Evolutionary conservation across 2,888 invertebrate genomes (phyloP).

Genomic region (Coleophora flavipennella): DNA sequence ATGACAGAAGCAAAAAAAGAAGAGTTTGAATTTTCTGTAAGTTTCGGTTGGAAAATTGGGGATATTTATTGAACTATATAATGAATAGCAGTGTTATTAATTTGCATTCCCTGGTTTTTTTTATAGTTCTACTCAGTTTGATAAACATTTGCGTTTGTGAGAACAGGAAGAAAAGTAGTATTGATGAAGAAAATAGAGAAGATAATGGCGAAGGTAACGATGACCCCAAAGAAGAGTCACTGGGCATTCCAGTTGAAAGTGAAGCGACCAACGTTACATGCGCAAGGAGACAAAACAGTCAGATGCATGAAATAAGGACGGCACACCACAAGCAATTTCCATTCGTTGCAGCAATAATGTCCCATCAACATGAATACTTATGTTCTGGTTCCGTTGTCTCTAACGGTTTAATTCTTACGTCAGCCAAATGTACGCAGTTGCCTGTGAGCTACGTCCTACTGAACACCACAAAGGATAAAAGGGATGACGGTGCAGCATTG

Average conservation of each 20-base stretch:
- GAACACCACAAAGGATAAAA: slow-evolving; percentile 45
- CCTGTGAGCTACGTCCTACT: slow-evolving; percentile 43
- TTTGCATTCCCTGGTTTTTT: slow-evolving; percentile 28
- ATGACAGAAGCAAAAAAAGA: slow-evolving; percentile 39
- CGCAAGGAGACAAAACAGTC: slow-evolving; percentile 40
- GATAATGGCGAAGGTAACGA: slow-evolving; percentile 42
- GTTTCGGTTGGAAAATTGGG: slow-evolving; percentile 6
- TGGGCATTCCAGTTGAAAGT: slow-evolving; percentile 41
- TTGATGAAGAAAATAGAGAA: slow-evolving; percentile 40
- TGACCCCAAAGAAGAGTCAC: slow-evolving; percentile 45
- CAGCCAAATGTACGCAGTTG: slow-evolving; percentile 38
- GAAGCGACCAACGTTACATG: slow-evolving; percentile 38
- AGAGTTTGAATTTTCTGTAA: slow-evolving; percentile 8
- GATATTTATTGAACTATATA: slow-evolving; percentile 20
- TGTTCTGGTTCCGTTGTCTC: slow-evolving; percentile 52
- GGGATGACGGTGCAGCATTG: slow-evolving; percentile 29
- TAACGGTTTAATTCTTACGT: slow-evolving; percentile 50
- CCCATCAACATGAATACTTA: slow-evolving; percentile 48
- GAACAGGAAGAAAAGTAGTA: slow-evolving; percentile 51
- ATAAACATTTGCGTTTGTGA: slow-evolving; percentile 29
- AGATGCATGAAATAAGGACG: slow-evolving; percentile 46
- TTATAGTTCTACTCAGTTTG: slow-evolving; percentile 28
- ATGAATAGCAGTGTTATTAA: slow-evolving; percentile 29
- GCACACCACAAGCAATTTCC: slow-evolving; percentile 47
- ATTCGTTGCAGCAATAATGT: slow-evolving; percentile 54